Evolutionary conservation across 2,113 vertebrate species (phyloP), one percentile per base, ranked within the genome.

Genomic region (Carettochelys insculpta): DNA sequence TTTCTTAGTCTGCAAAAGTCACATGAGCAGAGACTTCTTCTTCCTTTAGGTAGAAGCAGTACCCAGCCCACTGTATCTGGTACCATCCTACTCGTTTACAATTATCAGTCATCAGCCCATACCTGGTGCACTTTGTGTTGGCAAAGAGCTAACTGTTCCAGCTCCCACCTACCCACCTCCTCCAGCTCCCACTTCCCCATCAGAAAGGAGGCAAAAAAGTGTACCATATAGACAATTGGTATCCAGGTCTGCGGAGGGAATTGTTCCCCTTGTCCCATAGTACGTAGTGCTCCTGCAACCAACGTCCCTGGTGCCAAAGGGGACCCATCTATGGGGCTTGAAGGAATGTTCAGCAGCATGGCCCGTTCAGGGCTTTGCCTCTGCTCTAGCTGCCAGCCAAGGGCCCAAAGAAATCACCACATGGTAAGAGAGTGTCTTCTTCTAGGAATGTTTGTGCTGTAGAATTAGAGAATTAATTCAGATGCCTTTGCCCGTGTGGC

Each of bases 51-150:
- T 16, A 29, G 51, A 45, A 9, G 47, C 45, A 27, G 27, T 13
- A 24, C 12, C 12, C 24, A 3, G 47, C 47, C n/a, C 0, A 0
- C 52, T 20, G 12, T 29, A 58, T 19, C 52, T 53, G 52, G 38
- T 5, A 65, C 8, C 17, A 12, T 3, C 38, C 29, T 11, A 85
- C 43, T 52, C 52, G 34, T 52, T 22, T 29, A 22, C 43, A 29
- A 29, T 58, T 43, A 5, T 9, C 71, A 34, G 41, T 25, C 27
- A 7, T 27, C 10, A 56, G 50, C 34, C 20, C 51, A 3, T 56
- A 27, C 43, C 45, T 0, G 1, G 9, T 20, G 38, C 29, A 11
- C 4, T n/a, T 8, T 2, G 14, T n/a, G 52, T 76, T 80, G 54
- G 76, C 51, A 43, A 5, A 20, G 61, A 2, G 14, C 76, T 53